Percentiles rank a stretch among this genome's conserved stretches.
Evolutionary conservation across 2,113 vertebrate species (phyloP).

Genomic region (Butorides virescens): DNA sequence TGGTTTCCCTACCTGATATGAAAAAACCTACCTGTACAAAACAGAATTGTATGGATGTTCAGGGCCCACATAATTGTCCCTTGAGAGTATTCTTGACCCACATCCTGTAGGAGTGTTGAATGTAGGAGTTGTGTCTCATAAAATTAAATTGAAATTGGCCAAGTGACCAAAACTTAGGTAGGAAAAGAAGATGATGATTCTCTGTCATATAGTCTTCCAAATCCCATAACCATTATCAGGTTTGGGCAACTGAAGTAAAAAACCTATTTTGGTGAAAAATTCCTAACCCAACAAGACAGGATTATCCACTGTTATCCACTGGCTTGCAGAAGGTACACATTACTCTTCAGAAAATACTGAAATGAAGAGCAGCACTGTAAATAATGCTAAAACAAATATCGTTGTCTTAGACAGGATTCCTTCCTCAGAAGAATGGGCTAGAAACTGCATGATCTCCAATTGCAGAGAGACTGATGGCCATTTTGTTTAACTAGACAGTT

Average conservation of each 20-base stretch:
- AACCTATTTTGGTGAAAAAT: neutral
- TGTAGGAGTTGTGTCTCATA: neutral
- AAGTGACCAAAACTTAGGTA: neutral
- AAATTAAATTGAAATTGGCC: neutral
- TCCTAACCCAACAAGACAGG: neutral
- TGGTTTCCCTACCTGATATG: neutral
- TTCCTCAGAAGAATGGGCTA: neutral
- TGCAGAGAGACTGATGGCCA: neutral
- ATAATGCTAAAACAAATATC: neutral
- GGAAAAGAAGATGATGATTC: neutral
- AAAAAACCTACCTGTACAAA: neutral
- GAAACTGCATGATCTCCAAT: neutral
- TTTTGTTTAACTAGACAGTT: neutral
- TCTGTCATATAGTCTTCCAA: neutral
- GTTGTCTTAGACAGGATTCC: neutral
- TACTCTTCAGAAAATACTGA: neutral
- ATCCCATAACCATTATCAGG: neutral
- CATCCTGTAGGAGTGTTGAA: neutral
- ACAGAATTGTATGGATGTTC: neutral
- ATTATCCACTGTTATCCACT: neutral
- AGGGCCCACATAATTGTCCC: neutral
- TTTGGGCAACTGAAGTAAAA: neutral
- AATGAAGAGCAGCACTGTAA: neutral
- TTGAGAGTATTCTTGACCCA: neutral
- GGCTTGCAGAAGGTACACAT: neutral